Evolutionary conservation across 1,140 invertebrate genomes (phyloP), one percentile per base, ranked within the genome.

Genomic region (Drosophila hydei): DNA sequence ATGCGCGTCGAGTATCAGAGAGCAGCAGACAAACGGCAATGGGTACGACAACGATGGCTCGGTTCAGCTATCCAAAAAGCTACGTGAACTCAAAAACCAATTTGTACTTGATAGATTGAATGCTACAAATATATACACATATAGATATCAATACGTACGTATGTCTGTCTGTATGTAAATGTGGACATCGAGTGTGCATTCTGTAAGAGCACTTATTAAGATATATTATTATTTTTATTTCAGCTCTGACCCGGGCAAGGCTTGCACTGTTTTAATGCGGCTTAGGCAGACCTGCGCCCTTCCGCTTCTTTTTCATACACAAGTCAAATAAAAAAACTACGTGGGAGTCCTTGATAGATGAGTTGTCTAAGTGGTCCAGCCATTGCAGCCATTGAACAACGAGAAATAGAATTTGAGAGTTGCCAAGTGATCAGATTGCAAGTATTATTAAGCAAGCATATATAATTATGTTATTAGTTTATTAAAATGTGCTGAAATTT

Each of bases 11-110:
- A 45, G 27, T 79, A 69, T 72, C 68, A 77, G 75, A 59, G 60
- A 77, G 79, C 75, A 84, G 51, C 79, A 62, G 71, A 75, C 79
- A 84, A 84, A 75, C 72, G 83, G 68, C 79, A 75, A 76, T 65
- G 54, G 55, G 48, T 75, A 59, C 23, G 42, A 40, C 51, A 50
- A 23, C 30, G 60, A 45, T 25, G 43, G 18, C 25, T 21, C 52
- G n/a, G 63, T 27, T 30, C 19, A 8, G 25, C 21, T 48, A 36
- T 7, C 40, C 50, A 12, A 42, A 33, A 55, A 23, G 33, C 45
- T 30, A 38, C 33, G 40, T 51, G 30, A 59, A 67, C 55, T 65
- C 62, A 67, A 55, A 72, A 65, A 72, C 62, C 69, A 72, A 72
- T 72, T 72, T 72, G 62, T 64, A 59, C 33, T 58, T 72, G 69